A percentile compares a stretch with the other conserved stretches of the same genome.
Evolutionary conservation across 2,113 vertebrate genomes (phyloP).

Genomic region (Rhinichthys klamathensis): DNA sequence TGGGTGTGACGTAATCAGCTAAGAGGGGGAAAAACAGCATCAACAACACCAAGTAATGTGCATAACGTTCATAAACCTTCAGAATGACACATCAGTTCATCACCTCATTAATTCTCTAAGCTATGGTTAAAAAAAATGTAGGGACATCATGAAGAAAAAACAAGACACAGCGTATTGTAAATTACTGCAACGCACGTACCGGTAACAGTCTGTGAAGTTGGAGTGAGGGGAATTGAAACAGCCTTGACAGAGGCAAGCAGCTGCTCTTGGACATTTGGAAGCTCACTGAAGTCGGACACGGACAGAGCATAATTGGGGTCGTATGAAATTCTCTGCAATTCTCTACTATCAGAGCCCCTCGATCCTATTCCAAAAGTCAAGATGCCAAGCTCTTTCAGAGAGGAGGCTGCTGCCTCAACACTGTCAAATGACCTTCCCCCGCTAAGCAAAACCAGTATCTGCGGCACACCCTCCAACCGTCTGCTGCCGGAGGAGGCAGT

Average conservation of each 20-base stretch:
- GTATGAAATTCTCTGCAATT: slow-evolving; percentile 59
- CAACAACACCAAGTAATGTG: neutral
- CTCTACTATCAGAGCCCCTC: slow-evolving; percentile 62
- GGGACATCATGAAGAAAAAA: neutral
- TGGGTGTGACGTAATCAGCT: neutral
- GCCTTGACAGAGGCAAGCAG: slow-evolving; percentile 18
- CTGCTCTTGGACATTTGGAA: slow-evolving; percentile 53
- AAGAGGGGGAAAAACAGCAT: neutral
- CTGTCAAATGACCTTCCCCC: neutral
- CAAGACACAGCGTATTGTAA: slow-evolving; percentile 41
- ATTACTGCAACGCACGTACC: slow-evolving; percentile 19
- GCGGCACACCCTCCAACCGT: neutral
- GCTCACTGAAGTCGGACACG: slow-evolving; percentile 57
- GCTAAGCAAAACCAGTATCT: neutral
- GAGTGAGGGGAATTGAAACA: neutral
- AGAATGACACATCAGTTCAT: neutral
- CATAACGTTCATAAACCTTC: neutral
- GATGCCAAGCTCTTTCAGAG: slow-evolving; percentile 60
- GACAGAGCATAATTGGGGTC: slow-evolving; percentile 51
- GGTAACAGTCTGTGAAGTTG: slow-evolving; percentile 5
- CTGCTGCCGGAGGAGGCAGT: slow-evolving; percentile 73
- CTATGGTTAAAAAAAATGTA: neutral
- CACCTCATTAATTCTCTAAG: neutral
- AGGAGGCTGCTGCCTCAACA: slow-evolving; percentile 32
- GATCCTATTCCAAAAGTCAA: slow-evolving; percentile 54